Percentiles rank a stretch among this genome's conserved stretches.
phyloP scores from a whole-genome alignment of 2,113 vertebrate species.

The Paradoxurus hermaphroditus region DNA sequence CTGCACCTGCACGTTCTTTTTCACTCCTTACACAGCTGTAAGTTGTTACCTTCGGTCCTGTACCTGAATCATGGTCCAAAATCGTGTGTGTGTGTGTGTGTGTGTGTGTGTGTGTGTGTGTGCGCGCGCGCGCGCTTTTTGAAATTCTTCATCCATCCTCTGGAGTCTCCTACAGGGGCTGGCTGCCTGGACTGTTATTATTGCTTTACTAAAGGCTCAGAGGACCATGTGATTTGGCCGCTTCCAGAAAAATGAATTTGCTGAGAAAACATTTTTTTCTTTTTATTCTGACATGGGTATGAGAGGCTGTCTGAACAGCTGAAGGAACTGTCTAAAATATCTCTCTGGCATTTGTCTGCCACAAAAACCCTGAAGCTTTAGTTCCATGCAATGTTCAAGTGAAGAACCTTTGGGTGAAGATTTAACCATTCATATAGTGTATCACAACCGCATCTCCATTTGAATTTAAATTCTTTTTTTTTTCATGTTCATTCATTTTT shows the following conservation, averaged over 20 bases:
- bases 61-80: not conserved
- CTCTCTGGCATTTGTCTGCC: not conserved
- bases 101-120: not conserved
- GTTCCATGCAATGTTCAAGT: not conserved
- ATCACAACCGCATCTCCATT: fast-evolving
- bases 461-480: too few relatives aligned
- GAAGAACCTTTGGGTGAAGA: not conserved
- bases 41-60: not conserved
- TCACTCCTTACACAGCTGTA: not conserved
- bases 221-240: not conserved
- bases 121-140: not conserved
- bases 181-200: not conserved
- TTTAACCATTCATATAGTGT: fast-evolving
- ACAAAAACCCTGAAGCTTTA: not conserved
- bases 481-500: too few relatives aligned
- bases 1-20: not conserved
- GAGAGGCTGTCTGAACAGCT: not conserved
- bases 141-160: not conserved
- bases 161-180: not conserved
- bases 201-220: not conserved
- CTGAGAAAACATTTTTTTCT: not conserved
- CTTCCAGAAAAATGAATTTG: conserved; percentile 45
- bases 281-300: not conserved
- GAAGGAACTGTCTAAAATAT: not conserved
- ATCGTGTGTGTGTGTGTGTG: not conserved